Evolutionary conservation across 2,888 invertebrate genomes (phyloP), one percentile per base, ranked within the genome.

Genomic region (Chalcis sispes): DNA sequence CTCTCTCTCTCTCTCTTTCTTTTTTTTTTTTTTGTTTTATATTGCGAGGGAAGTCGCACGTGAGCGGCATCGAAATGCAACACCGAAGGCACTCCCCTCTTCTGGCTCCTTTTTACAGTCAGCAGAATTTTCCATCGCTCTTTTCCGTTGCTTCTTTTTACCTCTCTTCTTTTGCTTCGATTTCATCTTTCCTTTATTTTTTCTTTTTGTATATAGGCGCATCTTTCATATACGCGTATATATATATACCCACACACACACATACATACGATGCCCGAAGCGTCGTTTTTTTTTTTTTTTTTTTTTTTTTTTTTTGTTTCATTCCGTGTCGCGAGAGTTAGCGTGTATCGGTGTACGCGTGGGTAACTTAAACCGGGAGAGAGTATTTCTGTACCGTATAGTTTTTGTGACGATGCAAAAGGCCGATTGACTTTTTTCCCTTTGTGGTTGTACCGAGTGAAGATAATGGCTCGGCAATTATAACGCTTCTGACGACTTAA

Each of bases 111-210:
- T 27, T 20, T 61, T 54, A 42, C 52, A 77, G 77, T 77, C 77
- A 75, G 77, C 77, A 77, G 69, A 77, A 77, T 77, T 77, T 75
- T 75, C 65, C 77, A 67, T 64, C 46, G 75, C 72, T 58, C 52
- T 32, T 40, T 32, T 23, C 40, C 40, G 52, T 62, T n/a, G n/a
- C n/a, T n/a, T 42, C 54, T 27, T 4, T 20, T 46, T 25, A 23
- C 4, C 23, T 23, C 42, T 20, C 5, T 36, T 29, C 23, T 4
- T 1, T 13, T 29, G 15, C 8, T 15, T 25, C 15, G 29, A 23
- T 48, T 64, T 32, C 18, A 29, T 29, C 27, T 27, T 46, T 61
- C 46, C 18, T 20, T 23, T 32, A 20, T 46, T 50, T 15, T 29
- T 27, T 20, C 36, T 36, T 1, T 5, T 1, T 32, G 36, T 20